phyloP scores from a whole-genome alignment of 2,888 invertebrate genomes.

The Pterobdella sp. region DNA sequence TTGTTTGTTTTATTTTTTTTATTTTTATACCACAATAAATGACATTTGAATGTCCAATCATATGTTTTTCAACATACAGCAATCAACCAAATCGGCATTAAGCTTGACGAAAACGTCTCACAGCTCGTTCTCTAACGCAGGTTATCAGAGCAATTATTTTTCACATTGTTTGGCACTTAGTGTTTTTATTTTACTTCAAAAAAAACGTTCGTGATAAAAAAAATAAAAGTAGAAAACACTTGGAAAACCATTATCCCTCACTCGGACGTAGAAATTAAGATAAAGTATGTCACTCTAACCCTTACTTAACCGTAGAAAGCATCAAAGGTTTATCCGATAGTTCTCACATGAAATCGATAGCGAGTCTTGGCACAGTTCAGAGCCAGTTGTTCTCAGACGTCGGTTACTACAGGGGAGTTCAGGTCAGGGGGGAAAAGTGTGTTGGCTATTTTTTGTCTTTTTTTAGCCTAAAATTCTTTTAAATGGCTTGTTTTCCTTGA shows the following conservation, averaged over 20 bases:
- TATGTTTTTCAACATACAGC: background rate
- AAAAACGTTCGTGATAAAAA: background rate
- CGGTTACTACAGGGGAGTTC: slow-evolving; percentile 40
- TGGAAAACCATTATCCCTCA: background rate
- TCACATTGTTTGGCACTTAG: too few species aligned
- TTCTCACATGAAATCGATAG: slow-evolving; percentile 33
- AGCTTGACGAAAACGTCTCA: background rate
- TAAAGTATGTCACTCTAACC: too few species aligned
- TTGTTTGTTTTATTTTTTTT: slow-evolving; percentile 3
- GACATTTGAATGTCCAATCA: too few species aligned
- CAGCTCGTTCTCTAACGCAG: slow-evolving; percentile 6
- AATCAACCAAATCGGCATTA: background rate
- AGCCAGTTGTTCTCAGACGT: slow-evolving; percentile 42
- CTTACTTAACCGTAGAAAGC: background rate
- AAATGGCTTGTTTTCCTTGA: background rate
- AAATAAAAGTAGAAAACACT: background rate
- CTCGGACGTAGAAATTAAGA: too few species aligned
- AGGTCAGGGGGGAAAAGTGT: slow-evolving; percentile 56
- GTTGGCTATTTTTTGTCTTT: slow-evolving; percentile 38
- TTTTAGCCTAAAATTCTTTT: background rate
- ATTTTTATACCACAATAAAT: background rate
- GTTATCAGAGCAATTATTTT: background rate
- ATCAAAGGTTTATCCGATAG: background rate
- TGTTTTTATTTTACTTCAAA: too few species aligned
- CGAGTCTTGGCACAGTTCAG: slow-evolving; percentile 34